A percentile compares a stretch with the other conserved stretches of the same genome.
These are phyloP conservation scores for Microcebus jonahi DNA, from an alignment of 2,113 vertebrate species.

Conservation along the genomic window DNA sequence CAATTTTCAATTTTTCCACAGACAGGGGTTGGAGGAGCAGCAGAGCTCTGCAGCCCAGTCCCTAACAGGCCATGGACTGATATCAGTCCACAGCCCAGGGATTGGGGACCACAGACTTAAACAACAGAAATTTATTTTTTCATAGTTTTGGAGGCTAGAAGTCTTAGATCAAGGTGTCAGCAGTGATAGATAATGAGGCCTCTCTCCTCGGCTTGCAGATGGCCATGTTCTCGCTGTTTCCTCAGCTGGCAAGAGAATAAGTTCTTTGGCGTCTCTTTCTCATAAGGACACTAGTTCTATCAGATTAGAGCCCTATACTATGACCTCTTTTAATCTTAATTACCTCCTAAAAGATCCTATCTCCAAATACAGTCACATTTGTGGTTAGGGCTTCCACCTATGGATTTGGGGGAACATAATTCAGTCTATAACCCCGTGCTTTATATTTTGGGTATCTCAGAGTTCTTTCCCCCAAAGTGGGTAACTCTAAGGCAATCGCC, in stretches of 20 bases:
- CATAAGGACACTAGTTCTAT: neutral
- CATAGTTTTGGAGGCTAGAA: neutral
- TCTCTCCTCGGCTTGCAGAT: neutral
- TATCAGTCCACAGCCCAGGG: no score
- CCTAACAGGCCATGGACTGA: no score
- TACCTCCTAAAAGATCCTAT: neutral
- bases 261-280: neutral
- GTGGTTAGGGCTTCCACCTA: neutral
- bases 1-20: no score
- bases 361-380: neutral
- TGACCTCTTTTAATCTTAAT: neutral
- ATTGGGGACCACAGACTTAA: no score
- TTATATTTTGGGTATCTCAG: neutral
- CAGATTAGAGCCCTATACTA: neutral
- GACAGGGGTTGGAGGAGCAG: no score
- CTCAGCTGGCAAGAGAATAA: neutral
- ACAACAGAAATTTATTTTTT: neutral
- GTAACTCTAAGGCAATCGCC: neutral
- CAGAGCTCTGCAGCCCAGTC: no score
- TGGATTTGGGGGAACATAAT: neutral
- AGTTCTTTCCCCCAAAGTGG: neutral
- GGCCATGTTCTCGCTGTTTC: neutral
- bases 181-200: neutral
- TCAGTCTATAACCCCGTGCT: neutral
- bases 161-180: neutral